Base-by-base conservation (phyloP, 2,797 vertebrate species). In the Spinibarbus caldwelli region DNA sequence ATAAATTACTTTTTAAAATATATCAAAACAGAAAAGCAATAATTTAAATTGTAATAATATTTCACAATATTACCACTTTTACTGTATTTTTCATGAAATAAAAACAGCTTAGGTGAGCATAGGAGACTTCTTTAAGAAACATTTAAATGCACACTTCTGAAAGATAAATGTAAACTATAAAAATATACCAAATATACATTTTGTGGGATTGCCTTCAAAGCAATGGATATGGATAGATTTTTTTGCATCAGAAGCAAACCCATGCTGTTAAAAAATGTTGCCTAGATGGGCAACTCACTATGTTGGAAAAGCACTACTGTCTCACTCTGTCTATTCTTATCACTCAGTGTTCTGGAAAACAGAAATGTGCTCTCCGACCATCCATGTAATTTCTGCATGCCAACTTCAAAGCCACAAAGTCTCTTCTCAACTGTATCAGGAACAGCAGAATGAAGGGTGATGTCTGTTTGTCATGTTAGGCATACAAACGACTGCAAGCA, bases 341-440 rank as follows among this genome's bases (percentile, higher is more conserved):
- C 6, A 2, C 29, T 75, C 23, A 47, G 29, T 38, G 54, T 34
- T 64, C 57, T 31, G 45, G 17, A 77, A 83, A 83, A 83, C 14
- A 9, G 59, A 43, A 78, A 72, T 66, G 43, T 83, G 45, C 41
- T 78, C 41, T 64, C n/a, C 0, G 17, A 36, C 57, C 72, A 67
- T 29, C 82, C 82, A 21, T 83, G 72, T 67, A 8, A 76, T 67
- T 64, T 83, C 34, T 72, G 7, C 52, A 52, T 19, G 59, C 34
- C 73, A 38, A 29, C 45, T 77, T 83, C 31, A 83, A 77, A 83
- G 62, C n/a, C 59, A 38, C 31, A 80, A n/a, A 38, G 47, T 52
- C 31, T 23, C 64, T 80, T 23, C 62, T 36, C 45, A 26, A 38
- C n/a, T 49, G 8, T 54, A 38, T 26, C 38, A 77, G 43, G 15